Conservation (phyloP, 1,140 invertebrate genomes). For the Scaptodrosophila lebanonensis region DNA sequence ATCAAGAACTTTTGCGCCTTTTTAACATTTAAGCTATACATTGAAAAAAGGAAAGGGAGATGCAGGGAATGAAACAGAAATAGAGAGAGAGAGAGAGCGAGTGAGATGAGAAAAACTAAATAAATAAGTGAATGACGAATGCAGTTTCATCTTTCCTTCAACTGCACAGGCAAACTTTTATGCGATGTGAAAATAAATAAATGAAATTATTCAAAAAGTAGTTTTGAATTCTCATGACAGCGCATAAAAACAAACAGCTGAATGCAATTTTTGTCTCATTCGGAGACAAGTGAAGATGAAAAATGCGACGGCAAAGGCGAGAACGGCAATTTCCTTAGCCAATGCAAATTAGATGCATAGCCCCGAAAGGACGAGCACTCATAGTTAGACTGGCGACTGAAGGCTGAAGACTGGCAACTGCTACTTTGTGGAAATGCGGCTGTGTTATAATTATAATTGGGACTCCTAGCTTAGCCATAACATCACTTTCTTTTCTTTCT, state of each 20-base stretch:
- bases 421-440: conserved; percentile 23
- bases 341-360: conserved; percentile 59
- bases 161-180: conserved; percentile 48
- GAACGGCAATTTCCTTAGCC: conserved; percentile 12
- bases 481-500: too few relatives aligned
- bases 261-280: conserved; percentile 64
- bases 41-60: too few relatives aligned
- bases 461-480: conserved; percentile 30
- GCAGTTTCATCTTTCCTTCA: conserved; percentile 13
- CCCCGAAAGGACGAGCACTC: conserved; percentile 38
- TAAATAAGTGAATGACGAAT: conserved; percentile 62
- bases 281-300: conserved; percentile 49
- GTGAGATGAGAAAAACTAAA: conserved; percentile 49
- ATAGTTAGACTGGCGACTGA: conserved; percentile 8
- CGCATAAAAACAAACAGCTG: conserved; percentile 65
- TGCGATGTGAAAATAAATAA: conserved; percentile 57
- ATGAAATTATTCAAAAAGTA: conserved; percentile 70
- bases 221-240: conserved; percentile 67
- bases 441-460: conserved; percentile 49
- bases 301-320: conserved; percentile 32
- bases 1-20: conserved; percentile 45
- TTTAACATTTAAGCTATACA: conserved; percentile 31
- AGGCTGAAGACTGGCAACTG: conserved; percentile 44
- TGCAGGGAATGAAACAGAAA: too few relatives aligned
- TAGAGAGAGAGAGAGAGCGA: conserved; percentile 13